A percentile compares a stretch with the other conserved stretches of the same genome.
Conservation (phyloP, 2,113 vertebrate species). For the Xenotilapia caudafasciata region DNA sequence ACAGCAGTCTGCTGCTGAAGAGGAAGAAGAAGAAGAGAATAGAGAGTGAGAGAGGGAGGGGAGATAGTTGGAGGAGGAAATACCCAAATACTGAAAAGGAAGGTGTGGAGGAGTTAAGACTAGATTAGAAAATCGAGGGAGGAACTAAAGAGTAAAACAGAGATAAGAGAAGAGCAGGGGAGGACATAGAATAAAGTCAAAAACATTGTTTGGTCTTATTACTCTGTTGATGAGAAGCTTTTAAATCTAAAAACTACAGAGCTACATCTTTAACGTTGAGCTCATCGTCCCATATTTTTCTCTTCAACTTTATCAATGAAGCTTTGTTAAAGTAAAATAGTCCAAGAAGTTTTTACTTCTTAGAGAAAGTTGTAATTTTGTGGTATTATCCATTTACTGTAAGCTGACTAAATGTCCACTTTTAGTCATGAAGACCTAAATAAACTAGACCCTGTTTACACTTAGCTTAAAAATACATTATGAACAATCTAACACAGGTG, state of each 20-base stretch:
- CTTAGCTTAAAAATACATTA: background rate
- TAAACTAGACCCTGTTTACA: background rate
- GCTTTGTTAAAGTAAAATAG: background rate
- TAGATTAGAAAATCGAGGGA: background rate
- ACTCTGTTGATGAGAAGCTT: background rate
- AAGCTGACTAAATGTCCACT: background rate
- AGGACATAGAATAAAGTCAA: conserved; percentile 69
- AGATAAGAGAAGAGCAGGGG: background rate
- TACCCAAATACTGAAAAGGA: conserved; percentile 11
- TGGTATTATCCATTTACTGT: background rate
- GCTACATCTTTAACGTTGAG: background rate
- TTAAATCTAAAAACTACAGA: background rate
- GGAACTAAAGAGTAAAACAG: conserved; percentile 11
- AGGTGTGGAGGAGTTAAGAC: background rate
- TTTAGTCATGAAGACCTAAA: background rate
- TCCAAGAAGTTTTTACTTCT: background rate
- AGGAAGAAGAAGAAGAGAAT: conserved; percentile 53
- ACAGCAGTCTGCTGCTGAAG: conserved; percentile 98
- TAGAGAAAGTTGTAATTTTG: background rate
- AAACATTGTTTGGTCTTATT: conserved; percentile 60
- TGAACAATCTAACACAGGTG: background rate
- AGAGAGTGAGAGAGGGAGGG: conserved; percentile 29
- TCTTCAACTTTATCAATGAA: background rate
- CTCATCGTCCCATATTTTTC: background rate
- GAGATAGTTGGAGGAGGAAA: background rate